Evolutionary conservation across 2,888 invertebrate genomes (phyloP).

Genomic region (Philereme vetulata): DNA sequence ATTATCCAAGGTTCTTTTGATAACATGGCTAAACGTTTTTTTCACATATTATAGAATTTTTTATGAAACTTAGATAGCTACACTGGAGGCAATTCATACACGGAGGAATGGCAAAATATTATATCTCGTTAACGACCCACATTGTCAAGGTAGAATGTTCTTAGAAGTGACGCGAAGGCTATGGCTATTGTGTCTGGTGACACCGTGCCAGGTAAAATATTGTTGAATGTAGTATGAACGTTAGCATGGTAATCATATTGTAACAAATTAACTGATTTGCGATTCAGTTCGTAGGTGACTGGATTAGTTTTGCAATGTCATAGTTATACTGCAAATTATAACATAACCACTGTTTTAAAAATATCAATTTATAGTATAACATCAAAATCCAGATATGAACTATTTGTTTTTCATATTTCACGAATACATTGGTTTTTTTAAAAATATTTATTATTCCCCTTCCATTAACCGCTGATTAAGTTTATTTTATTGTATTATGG

Average conservation of each 20-base stretch:
- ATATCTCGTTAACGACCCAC: constrained; percentile 13
- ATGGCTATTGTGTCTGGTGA: constrained; percentile 20
- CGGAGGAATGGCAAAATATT: constrained; percentile 1
- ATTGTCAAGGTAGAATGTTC: constrained; percentile 18
- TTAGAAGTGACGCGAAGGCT: constrained; percentile 16
- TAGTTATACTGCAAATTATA: too few relatives aligned
- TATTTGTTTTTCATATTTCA: too few relatives aligned
- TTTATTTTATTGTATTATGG: too few relatives aligned
- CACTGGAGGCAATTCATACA: neutral
- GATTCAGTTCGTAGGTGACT: constrained; percentile 4
- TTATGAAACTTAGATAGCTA: too few relatives aligned
- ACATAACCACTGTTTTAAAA: too few relatives aligned
- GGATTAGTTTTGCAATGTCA: neutral
- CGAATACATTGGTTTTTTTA: too few relatives aligned
- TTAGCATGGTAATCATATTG: constrained; percentile 11
- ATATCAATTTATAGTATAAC: too few relatives aligned
- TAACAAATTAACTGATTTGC: constrained; percentile 7
- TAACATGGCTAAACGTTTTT: too few relatives aligned
- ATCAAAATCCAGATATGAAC: too few relatives aligned
- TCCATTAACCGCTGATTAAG: too few relatives aligned
- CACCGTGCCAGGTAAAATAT: constrained; percentile 14
- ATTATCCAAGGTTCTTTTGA: neutral
- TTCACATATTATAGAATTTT: too few relatives aligned
- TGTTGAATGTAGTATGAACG: constrained; percentile 29
- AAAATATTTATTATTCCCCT: too few relatives aligned